phyloP scores from a whole-genome alignment of 2,113 vertebrate species.

The Oreochromis niloticus region DNA sequence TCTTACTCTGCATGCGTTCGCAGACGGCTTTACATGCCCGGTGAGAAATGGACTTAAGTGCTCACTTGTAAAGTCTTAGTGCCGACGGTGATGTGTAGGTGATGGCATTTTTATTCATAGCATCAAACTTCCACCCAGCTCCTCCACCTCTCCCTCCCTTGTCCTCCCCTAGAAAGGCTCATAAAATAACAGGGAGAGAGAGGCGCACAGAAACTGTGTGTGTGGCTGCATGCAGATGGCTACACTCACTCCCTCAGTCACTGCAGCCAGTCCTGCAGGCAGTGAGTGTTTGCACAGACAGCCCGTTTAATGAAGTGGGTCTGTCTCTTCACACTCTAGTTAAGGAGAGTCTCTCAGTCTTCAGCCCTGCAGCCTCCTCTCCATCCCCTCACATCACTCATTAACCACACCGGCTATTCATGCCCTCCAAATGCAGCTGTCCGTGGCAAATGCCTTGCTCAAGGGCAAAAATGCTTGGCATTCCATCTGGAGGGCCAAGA shows the following conservation, averaged over 20 bases:
- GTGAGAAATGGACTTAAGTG: slow-evolving; percentile 3
- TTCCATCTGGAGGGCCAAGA: background rate
- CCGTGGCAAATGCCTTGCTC: slow-evolving; percentile 43
- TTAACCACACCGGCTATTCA: slow-evolving; percentile 15
- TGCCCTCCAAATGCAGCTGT: slow-evolving; percentile 23
- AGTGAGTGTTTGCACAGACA: slow-evolving; percentile 33
- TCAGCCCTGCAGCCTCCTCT: slow-evolving; percentile 10
- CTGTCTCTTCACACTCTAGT: slow-evolving; percentile 48
- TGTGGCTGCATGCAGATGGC: slow-evolving; percentile 21
- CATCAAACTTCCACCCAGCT: background rate
- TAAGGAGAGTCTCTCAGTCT: slow-evolving; percentile 21
- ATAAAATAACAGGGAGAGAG: background rate
- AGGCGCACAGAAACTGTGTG: background rate
- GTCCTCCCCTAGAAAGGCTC: background rate
- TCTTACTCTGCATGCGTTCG: background rate
- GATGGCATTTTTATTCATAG: slow-evolving; percentile 33
- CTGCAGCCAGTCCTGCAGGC: slow-evolving; percentile 35
- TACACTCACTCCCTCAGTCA: background rate
- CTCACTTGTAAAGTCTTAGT: slow-evolving; percentile 24
- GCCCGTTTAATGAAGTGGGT: slow-evolving; percentile 48
- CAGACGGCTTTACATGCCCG: background rate
- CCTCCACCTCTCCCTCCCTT: background rate
- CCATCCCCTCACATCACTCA: slow-evolving; percentile 13
- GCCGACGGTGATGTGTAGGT: slow-evolving; percentile 7
- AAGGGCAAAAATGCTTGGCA: slow-evolving; percentile 3